phyloP scores from a whole-genome alignment of 2,113 vertebrate species.

The Gopherus flavomarginatus region DNA sequence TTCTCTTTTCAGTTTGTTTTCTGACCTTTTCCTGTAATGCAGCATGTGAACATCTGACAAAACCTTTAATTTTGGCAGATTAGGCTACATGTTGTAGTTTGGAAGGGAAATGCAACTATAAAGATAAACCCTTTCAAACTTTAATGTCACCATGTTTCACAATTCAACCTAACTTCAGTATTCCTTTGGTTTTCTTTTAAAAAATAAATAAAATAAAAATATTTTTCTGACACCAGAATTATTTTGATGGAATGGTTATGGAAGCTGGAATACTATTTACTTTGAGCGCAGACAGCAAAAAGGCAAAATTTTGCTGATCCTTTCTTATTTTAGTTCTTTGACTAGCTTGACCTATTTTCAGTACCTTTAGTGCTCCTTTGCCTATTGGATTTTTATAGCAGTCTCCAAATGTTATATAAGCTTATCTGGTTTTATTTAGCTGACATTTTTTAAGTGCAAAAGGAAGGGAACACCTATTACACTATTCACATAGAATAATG shows the following conservation, averaged over 20 bases:
- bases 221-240: neutral
- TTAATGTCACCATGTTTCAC: conserved; percentile 25
- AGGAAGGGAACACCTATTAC: neutral
- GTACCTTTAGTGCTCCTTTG: conserved; percentile 56
- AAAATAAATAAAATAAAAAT: conserved; percentile 26
- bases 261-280: neutral
- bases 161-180: neutral
- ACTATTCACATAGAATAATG: neutral
- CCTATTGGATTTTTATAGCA: conserved; percentile 23
- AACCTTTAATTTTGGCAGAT: conserved; percentile 66
- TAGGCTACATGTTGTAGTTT: conserved; percentile 37
- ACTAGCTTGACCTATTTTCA: conserved; percentile 69
- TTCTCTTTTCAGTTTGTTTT: conserved; percentile 63
- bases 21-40: conserved; percentile 72
- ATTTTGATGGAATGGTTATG: conserved; percentile 24
- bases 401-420: conserved; percentile 40
- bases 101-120: conserved; percentile 48
- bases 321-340: conserved; percentile 40
- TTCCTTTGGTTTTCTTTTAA: neutral
- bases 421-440: conserved; percentile 49
- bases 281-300: conserved; percentile 51
- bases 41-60: conserved; percentile 65
- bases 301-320: conserved; percentile 60
- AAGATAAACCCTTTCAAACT: conserved; percentile 53
- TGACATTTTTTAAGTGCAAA: conserved; percentile 2